Base-by-base conservation (phyloP, 1,140 invertebrate species). In the Papilio polytes region DNA sequence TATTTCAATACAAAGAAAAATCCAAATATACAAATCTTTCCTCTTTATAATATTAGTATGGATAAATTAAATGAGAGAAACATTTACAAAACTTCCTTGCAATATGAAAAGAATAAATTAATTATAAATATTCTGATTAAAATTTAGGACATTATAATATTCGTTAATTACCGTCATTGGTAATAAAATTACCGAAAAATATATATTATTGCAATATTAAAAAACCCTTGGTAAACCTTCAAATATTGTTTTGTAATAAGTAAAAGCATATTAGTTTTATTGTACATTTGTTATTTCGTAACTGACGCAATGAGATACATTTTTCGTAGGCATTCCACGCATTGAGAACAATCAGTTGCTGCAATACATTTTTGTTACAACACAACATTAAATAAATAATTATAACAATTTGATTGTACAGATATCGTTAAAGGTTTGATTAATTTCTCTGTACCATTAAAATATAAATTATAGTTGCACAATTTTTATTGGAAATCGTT, bases 401-500 rank as follows among this genome's bases (percentile, higher is more conserved):
- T 59, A 78, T 78, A 63, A 78, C 31, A 46, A 36, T 66, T 66
- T 44, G 63, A 59, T 78, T 78, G 53, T 66, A 41, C 59, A 44
- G 56, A 41, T 63, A 41, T 78, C 59, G 59, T 78, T 66, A 48
- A 36, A 36, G 12, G 41, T 78, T 78, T 78, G 76, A 78, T 78
- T 78, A 78, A 78, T 78, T 78, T 78, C 7, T 66, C 56, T 22
- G 36, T 41, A 66, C 56, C 66, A 26, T 22, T 56, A 59, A 78
- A 78, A 77, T 74, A 20, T 74, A 46, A 53, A 48, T 63, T 78
- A 46, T 31, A 78, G n/a, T 78, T 78, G 56, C 77, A 63, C 36
- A 78, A 78, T 78, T 78, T 77, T 78, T 41, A 59, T 59, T 78
- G 48, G 76, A 56, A 36, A 78, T 78, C 31, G 46, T 41, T 44